phyloP scores from a whole-genome alignment of 92 coral and sea anemone species.

The Nematostella vectensis region DNA sequence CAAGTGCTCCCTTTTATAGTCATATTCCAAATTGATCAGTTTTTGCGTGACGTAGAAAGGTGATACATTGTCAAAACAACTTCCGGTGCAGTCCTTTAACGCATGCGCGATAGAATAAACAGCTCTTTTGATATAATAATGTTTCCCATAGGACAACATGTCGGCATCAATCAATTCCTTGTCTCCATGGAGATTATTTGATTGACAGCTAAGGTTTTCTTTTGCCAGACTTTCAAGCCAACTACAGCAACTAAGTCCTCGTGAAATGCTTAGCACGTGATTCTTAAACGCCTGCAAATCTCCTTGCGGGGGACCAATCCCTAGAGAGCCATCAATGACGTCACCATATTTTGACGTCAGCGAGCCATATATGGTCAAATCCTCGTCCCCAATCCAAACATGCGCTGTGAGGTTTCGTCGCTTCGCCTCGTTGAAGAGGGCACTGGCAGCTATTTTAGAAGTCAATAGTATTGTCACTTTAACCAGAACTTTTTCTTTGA shows the following conservation, averaged over 20 bases:
- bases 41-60: background rate
- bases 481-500: slow-evolving; percentile 17
- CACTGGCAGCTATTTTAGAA: slow-evolving; percentile 22
- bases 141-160: slow-evolving; percentile 3
- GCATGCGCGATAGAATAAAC: slow-evolving; percentile 23
- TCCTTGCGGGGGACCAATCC: slow-evolving; percentile 23
- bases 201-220: background rate
- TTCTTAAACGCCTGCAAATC: slow-evolving; percentile 15
- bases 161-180: background rate
- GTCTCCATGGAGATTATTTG: background rate
- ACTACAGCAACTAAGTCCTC: slow-evolving; percentile 2
- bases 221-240: slow-evolving; percentile 11
- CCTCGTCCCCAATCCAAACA: slow-evolving; percentile 67
- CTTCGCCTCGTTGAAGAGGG: slow-evolving; percentile 53
- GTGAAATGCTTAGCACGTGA: background rate
- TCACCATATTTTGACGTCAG: slow-evolving; percentile 23
- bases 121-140: slow-evolving; percentile 37
- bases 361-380: slow-evolving; percentile 11
- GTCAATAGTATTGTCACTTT: slow-evolving; percentile 53
- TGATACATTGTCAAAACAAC: background rate
- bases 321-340: slow-evolving; percentile 58
- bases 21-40: background rate
- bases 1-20: background rate
- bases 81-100: slow-evolving; percentile 4
- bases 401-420: slow-evolving; percentile 46